Evolutionary conservation across 2,888 invertebrate species (phyloP), one percentile per base, ranked within the genome.

Genomic region (Selenia dentaria): DNA sequence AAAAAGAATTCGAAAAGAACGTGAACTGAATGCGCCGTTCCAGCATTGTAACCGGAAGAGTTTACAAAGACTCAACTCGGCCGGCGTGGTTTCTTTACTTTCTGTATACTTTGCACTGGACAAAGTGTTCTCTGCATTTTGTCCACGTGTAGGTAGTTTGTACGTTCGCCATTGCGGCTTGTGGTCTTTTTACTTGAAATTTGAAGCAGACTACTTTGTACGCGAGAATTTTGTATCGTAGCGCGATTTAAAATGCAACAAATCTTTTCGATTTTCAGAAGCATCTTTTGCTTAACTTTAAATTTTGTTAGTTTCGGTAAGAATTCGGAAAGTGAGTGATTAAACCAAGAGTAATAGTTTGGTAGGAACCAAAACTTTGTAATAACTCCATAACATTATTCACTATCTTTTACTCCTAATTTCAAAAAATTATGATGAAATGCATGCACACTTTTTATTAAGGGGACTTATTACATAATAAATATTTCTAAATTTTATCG

Each of bases 111-210:
- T 22, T 6, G 26, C 36, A 14, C 34, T 6, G 36, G 32, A 40
- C 41, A 40, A 36, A 47, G 28, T 32, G 27, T 20, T 9, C 29
- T 26, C 29, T 27, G 37, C 32, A 47, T 47, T 47, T 36, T 10
- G 13, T 22, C 18, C 47, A 41, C 41, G 47, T 47, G 36, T 37
- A 37, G 36, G 47, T 28, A 41, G 36, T 46, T 45, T 46, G 39
- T 39, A 34, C 32, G 27, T 33, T 22, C 29, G 14, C 29, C 29
- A 14, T 28, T 35, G 34, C 16, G 35, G 45, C 25, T 12, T 18
- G 25, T 3, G 35, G 28, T 20, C 20, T 26, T 33, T 39, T 35
- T 39, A 34, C 35, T 40, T 36, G 10, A 39, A 51, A 54, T 10
- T 39, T 49, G 34, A 16, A 36, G 12, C 36, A 31, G 20, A 34